Conservation (phyloP, 37 sponge, comb jelly and placozoan genomes). For the Tethya wilhelma region DNA sequence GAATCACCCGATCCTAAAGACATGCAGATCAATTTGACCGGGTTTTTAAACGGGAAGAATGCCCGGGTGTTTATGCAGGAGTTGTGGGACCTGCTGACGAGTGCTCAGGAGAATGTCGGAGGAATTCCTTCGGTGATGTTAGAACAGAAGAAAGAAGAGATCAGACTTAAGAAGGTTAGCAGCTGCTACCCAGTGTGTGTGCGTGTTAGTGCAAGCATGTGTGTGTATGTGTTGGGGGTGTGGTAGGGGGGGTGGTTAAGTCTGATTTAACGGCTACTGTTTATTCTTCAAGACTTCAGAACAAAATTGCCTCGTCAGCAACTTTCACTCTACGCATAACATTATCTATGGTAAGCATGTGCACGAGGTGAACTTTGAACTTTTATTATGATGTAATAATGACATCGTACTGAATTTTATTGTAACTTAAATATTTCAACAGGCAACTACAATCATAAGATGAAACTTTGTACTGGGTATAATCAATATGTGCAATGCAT, state of each 20-base stretch:
- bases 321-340: background rate
- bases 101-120: slow-evolving; percentile 92
- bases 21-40: slow-evolving; percentile 92
- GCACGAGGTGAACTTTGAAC: too few relatives aligned
- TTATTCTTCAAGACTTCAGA: background rate
- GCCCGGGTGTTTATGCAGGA: slow-evolving; percentile 95
- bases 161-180: slow-evolving; percentile 74
- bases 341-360: background rate
- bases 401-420: too few relatives aligned
- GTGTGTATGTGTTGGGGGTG: background rate
- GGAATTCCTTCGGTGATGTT: slow-evolving; percentile 84
- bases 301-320: too few relatives aligned
- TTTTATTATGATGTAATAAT: too few relatives aligned
- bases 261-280: background rate
- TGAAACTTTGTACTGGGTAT: too few relatives aligned
- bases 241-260: background rate
- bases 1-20: slow-evolving; percentile 91
- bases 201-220: too few relatives aligned
- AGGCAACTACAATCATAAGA: too few relatives aligned
- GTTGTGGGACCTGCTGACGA: slow-evolving; percentile 88
- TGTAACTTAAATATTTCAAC: too few relatives aligned
- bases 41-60: slow-evolving; percentile 89
- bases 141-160: slow-evolving; percentile 95
- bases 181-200: background rate
- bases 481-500: too few relatives aligned